A percentile compares a stretch with the other conserved stretches of the same genome.
phyloP scores from a whole-genome alignment of 2,113 vertebrate genomes.

The Pelecanus crispus region DNA sequence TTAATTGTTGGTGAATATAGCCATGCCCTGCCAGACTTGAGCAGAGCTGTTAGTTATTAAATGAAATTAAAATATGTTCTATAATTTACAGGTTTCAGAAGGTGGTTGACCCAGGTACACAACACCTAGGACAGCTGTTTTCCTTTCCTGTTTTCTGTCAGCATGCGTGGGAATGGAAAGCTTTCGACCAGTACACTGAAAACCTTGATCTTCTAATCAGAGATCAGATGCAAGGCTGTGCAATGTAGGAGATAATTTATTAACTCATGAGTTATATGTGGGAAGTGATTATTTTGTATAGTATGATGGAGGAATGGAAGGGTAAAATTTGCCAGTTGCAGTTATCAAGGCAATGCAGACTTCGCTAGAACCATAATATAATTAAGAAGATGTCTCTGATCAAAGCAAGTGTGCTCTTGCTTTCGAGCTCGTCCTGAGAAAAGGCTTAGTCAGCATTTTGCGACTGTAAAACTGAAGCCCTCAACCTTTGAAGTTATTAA shows the following conservation, averaged over 20 bases:
- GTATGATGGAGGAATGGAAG: not conserved
- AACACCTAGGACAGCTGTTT: not conserved
- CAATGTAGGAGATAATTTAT: not conserved
- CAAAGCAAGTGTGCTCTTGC: slow-evolving; percentile 19
- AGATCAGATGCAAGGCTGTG: not conserved
- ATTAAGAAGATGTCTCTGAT: slow-evolving; percentile 31
- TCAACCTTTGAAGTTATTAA: slow-evolving; percentile 37
- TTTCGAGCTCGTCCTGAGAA: not conserved
- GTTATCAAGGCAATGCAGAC: not conserved
- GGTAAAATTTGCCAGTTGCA: not conserved
- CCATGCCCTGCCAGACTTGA: not conserved
- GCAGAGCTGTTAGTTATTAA: not conserved
- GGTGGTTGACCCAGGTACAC: not conserved
- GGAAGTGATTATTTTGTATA: not conserved
- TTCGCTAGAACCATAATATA: not conserved
- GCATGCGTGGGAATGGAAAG: not conserved
- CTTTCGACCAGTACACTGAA: not conserved
- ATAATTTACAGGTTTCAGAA: not conserved
- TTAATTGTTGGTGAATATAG: not conserved
- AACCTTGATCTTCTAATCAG: not conserved
- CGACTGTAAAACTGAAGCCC: not conserved
- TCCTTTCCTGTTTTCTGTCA: not conserved
- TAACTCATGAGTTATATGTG: not conserved
- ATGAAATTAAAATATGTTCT: not conserved
- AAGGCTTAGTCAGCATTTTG: slow-evolving; percentile 28